Percentiles rank a stretch among this genome's conserved stretches.
phyloP scores from a whole-genome alignment of 2,888 invertebrate genomes.

The Hemicrepidius hirtus region DNA sequence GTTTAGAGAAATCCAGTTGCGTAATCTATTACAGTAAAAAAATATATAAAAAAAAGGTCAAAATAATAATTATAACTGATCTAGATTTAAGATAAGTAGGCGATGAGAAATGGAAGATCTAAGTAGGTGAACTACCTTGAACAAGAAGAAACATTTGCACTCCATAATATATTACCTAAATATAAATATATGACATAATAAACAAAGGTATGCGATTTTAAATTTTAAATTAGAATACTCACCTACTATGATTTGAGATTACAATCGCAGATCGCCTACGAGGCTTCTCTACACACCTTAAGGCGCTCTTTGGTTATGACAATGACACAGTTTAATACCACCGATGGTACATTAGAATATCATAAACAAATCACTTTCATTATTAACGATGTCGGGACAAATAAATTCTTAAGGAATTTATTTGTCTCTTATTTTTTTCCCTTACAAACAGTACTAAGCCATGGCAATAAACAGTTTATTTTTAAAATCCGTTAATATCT shows the following conservation, averaged over 20 bases:
- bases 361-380: constrained; percentile 39
- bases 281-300: constrained; percentile 21
- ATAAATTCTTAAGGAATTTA: too few relatives aligned
- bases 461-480: too few relatives aligned
- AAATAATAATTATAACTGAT: neutral
- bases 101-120: too few relatives aligned
- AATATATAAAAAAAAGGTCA: too few relatives aligned
- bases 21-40: constrained; percentile 27
- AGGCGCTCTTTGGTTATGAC: constrained; percentile 31
- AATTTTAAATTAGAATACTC: constrained; percentile 44
- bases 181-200: constrained; percentile 40
- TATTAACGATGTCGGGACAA: neutral
- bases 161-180: constrained; percentile 35
- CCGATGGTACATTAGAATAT: constrained; percentile 23
- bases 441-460: too few relatives aligned
- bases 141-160: constrained; percentile 23
- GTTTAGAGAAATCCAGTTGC: constrained; percentile 33
- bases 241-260: constrained; percentile 35
- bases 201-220: constrained; percentile 32
- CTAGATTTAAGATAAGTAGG: neutral
- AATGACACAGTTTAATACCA: constrained; percentile 45
- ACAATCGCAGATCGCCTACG: constrained; percentile 27
- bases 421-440: too few relatives aligned
- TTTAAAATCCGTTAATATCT: too few relatives aligned
- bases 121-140: constrained; percentile 48